Conservation (phyloP, 1,140 invertebrate species). For the Glossosoma conforme region DNA sequence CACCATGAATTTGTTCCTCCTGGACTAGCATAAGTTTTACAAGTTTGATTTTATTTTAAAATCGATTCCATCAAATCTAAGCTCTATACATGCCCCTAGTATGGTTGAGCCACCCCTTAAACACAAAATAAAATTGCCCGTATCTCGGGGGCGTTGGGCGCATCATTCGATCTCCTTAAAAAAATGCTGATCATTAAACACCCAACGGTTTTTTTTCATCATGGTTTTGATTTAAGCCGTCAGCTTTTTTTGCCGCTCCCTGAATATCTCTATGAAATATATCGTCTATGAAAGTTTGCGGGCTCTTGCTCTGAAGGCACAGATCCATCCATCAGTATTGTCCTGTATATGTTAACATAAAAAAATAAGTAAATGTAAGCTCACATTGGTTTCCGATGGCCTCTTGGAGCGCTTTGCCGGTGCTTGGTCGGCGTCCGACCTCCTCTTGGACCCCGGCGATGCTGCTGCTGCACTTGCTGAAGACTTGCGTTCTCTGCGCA, state of each 20-base stretch:
- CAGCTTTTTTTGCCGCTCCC: background rate
- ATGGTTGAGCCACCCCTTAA: too few relatives aligned
- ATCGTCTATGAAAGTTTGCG: background rate
- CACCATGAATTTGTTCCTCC: too few relatives aligned
- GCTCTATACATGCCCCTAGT: too few relatives aligned
- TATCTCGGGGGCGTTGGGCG: too few relatives aligned
- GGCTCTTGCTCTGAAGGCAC: background rate
- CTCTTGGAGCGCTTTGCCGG: slow-evolving; percentile 40
- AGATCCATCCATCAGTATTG: background rate
- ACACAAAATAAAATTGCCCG: too few relatives aligned
- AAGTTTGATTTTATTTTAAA: too few relatives aligned
- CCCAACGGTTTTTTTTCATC: background rate
- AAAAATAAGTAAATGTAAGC: slow-evolving; percentile 18
- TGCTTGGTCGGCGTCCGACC: slow-evolving; percentile 29
- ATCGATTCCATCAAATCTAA: too few relatives aligned
- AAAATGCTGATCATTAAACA: too few relatives aligned
- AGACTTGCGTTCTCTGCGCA: slow-evolving; percentile 64
- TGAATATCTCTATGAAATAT: background rate
- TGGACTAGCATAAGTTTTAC: too few relatives aligned
- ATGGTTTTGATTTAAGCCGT: background rate
- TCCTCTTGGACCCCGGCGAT: slow-evolving; percentile 33
- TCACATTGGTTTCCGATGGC: slow-evolving; percentile 42
- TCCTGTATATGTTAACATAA: background rate
- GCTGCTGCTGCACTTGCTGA: slow-evolving; percentile 34
- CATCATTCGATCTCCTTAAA: too few relatives aligned